Evolutionary conservation across 2,888 invertebrate species (phyloP).

Genomic region (Clistopyga incitator): DNA sequence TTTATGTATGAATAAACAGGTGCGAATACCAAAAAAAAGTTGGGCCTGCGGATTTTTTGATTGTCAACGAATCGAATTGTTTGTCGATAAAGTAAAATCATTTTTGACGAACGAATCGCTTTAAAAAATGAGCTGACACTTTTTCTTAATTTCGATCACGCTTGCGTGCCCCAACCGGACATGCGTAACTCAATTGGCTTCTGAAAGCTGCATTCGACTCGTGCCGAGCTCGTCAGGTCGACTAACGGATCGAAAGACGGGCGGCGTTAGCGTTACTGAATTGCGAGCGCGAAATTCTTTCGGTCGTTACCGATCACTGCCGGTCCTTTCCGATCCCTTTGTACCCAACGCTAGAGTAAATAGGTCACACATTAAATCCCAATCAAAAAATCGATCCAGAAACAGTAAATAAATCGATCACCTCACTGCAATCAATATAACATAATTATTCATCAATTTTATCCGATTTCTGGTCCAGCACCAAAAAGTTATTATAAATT

Average conservation of each 20-base stretch:
- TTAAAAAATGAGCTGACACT: neutral
- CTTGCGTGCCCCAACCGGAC: slow-evolving; percentile 26
- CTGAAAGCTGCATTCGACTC: slow-evolving; percentile 61
- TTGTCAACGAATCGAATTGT: no score
- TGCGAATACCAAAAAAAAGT: no score
- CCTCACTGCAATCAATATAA: neutral
- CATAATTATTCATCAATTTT: neutral
- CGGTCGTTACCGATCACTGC: neutral
- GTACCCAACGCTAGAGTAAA: neutral
- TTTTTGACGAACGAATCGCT: neutral
- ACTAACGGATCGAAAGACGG: slow-evolving; percentile 65
- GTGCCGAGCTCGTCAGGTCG: slow-evolving; percentile 53
- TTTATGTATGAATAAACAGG: neutral
- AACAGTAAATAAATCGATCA: neutral
- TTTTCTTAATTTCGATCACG: slow-evolving; percentile 15
- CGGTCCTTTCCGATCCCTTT: neutral
- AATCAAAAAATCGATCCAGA: neutral
- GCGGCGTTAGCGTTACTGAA: slow-evolving; percentile 52
- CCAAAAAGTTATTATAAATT: no score
- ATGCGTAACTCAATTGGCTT: slow-evolving; percentile 51
- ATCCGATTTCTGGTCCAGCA: neutral
- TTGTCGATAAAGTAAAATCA: neutral
- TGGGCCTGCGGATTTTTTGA: no score
- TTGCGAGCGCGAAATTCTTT: slow-evolving; percentile 52
- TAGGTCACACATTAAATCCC: neutral